A percentile compares a stretch with the other conserved stretches of the same genome.
Evolutionary conservation across 2,113 vertebrate species (phyloP).

Genomic region (Theristicus caerulescens): DNA sequence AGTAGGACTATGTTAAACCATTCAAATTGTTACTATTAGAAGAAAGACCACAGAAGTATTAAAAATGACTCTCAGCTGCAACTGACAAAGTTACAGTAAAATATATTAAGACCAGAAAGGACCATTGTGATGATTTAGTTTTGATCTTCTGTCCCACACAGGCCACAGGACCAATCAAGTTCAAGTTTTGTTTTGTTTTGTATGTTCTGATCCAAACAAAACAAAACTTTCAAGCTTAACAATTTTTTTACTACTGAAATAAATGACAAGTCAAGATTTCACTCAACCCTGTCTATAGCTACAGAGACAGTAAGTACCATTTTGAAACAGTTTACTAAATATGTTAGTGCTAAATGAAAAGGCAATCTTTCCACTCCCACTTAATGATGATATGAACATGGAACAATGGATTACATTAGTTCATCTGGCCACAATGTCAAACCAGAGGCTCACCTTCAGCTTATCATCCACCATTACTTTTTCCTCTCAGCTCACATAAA

Average conservation of each 20-base stretch:
- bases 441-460: neutral
- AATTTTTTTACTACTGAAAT: neutral
- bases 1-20: conserved; percentile 69
- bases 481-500: neutral
- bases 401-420: neutral
- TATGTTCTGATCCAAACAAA: too few relatives aligned
- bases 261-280: neutral
- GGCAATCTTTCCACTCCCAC: neutral
- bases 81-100: conserved; percentile 57
- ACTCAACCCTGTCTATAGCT: neutral
- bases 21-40: conserved; percentile 69
- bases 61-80: conserved; percentile 56
- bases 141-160: conserved; percentile 52
- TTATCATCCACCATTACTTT: neutral
- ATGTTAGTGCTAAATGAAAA: neutral
- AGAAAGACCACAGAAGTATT: conserved; percentile 68
- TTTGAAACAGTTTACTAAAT: neutral
- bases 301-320: neutral
- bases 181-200: neutral
- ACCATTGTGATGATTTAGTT: conserved; percentile 72
- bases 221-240: neutral
- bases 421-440: neutral
- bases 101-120: conserved; percentile 48
- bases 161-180: conserved; percentile 39
- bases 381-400: neutral